These are phyloP conservation scores for Parelbella ahira DNA, from an alignment of 2,888 invertebrate species.

Conservation along the genomic window DNA sequence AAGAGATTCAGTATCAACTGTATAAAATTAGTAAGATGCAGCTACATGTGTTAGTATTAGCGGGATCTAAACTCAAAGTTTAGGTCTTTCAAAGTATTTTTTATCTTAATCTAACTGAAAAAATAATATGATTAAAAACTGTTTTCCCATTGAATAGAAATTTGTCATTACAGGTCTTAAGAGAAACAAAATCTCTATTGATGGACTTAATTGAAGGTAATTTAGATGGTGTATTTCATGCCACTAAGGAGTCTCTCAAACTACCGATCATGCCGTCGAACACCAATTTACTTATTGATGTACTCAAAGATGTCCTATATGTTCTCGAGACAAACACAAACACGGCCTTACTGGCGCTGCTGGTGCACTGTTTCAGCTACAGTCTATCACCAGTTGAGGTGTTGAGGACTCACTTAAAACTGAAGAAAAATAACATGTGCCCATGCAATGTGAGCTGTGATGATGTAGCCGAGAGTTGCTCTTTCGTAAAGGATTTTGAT, in stretches of 20 bases:
- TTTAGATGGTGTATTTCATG: constrained; percentile 69
- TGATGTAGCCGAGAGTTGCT: constrained; percentile 64
- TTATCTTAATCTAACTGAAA: no score
- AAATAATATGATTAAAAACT: no score
- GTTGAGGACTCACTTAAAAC: constrained; percentile 51
- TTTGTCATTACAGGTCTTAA: constrained; percentile 71
- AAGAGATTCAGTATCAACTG: no score
- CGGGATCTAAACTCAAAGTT: no score
- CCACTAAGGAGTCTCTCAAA: constrained; percentile 51
- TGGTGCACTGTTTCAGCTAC: constrained; percentile 63
- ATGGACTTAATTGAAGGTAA: constrained; percentile 62
- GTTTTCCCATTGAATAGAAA: no score
- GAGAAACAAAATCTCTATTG: constrained; percentile 70
- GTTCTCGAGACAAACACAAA: constrained; percentile 84
- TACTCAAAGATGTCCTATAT: constrained; percentile 82
- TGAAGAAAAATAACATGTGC: constrained; percentile 37
- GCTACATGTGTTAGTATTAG: no score
- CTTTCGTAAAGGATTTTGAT: constrained; percentile 82
- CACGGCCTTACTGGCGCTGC: constrained; percentile 81
- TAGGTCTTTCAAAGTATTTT: no score
- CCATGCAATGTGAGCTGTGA: constrained; percentile 41
- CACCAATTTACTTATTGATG: constrained; percentile 79
- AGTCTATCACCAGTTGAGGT: constrained; percentile 49
- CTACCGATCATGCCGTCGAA: constrained; percentile 67
- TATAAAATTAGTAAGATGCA: no score